Conservation (phyloP, 1,140 invertebrate species). For the Calycopis cecrops region DNA sequence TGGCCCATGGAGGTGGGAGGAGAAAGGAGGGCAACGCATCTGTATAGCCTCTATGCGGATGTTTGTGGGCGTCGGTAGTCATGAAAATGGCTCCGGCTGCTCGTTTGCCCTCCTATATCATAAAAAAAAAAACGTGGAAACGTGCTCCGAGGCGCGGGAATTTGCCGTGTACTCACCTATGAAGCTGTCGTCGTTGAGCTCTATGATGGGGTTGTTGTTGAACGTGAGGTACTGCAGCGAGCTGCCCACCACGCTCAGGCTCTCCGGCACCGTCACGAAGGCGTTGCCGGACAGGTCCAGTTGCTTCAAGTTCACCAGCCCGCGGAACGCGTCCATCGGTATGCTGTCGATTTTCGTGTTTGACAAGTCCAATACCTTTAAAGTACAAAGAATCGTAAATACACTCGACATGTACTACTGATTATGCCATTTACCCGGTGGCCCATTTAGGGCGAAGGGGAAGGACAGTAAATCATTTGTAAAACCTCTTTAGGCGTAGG, state of each 20-base stretch:
- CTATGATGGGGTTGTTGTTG: slow-evolving; percentile 75
- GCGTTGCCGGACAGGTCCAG: slow-evolving; percentile 77
- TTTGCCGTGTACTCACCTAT: slow-evolving; percentile 56
- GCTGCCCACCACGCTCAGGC: slow-evolving; percentile 65
- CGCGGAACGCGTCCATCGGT: slow-evolving; percentile 64
- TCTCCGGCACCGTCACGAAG: slow-evolving; percentile 75
- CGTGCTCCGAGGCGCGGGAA: too few species aligned
- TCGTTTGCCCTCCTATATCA: too few species aligned
- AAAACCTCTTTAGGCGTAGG: too few species aligned
- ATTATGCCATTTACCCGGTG: too few species aligned
- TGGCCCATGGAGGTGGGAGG: too few species aligned
- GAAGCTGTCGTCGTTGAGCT: slow-evolving; percentile 75
- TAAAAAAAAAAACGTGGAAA: too few species aligned
- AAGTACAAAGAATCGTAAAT: slow-evolving; percentile 13
- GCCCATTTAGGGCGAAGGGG: too few species aligned
- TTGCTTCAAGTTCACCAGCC: slow-evolving; percentile 63
- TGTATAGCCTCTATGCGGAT: too few species aligned
- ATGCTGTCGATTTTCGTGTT: slow-evolving; percentile 74
- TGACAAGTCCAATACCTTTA: slow-evolving; percentile 76
- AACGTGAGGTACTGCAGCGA: slow-evolving; percentile 75
- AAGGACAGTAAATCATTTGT: too few species aligned
- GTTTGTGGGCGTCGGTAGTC: too few species aligned
- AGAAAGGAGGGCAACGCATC: too few species aligned
- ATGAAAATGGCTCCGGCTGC: too few species aligned
- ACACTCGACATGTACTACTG: not conserved